phyloP scores from a whole-genome alignment of 2,113 vertebrate genomes.

The Anolis sagrei region DNA sequence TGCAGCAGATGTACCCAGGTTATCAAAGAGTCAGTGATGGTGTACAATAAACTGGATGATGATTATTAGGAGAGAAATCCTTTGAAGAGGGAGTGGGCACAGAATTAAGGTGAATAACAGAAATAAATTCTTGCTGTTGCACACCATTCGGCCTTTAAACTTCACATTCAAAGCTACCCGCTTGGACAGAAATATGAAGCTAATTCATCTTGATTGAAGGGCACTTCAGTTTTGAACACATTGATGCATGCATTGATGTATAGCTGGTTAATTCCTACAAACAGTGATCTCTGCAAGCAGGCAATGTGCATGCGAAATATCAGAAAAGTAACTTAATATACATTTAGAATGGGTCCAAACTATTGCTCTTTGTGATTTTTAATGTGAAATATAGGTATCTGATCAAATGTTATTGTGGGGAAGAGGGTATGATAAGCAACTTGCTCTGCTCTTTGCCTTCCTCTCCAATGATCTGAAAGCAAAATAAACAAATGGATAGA shows the following conservation, averaged over 20 bases:
- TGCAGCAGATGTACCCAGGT: constrained; percentile 35
- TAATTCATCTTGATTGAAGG: background rate
- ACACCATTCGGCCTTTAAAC: background rate
- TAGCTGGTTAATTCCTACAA: background rate
- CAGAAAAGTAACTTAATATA: background rate
- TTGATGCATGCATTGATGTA: background rate
- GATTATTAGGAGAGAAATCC: background rate
- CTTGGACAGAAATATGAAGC: background rate
- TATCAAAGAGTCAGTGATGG: constrained; percentile 8
- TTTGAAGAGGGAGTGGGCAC: background rate
- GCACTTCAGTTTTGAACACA: background rate
- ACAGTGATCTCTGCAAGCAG: background rate
- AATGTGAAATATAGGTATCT: too few species aligned
- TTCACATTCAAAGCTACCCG: background rate
- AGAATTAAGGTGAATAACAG: background rate
- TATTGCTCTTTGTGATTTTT: too few species aligned
- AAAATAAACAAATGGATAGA: too few species aligned
- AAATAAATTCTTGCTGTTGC: background rate
- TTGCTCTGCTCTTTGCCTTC: too few species aligned
- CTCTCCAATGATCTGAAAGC: too few species aligned
- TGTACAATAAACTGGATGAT: constrained; percentile 3
- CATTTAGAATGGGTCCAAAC: background rate
- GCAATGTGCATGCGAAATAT: background rate
- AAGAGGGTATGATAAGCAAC: too few species aligned
- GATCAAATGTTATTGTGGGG: too few species aligned